phyloP scores from a whole-genome alignment of 1,140 invertebrate genomes.

The Cardiocondyla obscurior region DNA sequence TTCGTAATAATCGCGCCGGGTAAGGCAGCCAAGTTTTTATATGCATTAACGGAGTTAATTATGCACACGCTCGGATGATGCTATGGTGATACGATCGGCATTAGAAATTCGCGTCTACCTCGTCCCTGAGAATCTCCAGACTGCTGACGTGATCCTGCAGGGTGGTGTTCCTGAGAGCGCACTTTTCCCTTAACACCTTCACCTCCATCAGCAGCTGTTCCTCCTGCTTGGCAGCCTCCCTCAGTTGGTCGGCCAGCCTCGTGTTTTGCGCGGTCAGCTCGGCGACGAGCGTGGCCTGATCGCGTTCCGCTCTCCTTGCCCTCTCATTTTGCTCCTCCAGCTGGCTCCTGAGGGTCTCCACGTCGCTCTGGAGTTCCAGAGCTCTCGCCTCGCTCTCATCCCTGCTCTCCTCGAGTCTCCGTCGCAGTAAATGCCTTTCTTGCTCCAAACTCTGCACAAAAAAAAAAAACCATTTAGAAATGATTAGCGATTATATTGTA shows the following conservation, averaged over 20 bases:
- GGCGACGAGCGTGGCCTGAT: slow-evolving; percentile 90
- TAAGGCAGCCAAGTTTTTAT: background rate
- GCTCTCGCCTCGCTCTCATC: slow-evolving; percentile 95
- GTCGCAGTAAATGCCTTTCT: slow-evolving; percentile 93
- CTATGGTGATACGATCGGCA: background rate
- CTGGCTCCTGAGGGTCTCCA: slow-evolving; percentile 89
- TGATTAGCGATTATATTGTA: background rate
- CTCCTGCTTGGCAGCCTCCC: slow-evolving; percentile 92
- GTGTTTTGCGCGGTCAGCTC: slow-evolving; percentile 96
- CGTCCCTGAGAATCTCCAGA: slow-evolving; percentile 93
- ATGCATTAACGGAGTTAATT: background rate
- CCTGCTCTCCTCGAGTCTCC: slow-evolving; percentile 92
- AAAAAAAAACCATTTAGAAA: background rate
- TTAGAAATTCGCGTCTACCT: slow-evolving; percentile 84
- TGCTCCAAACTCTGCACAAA: slow-evolving; percentile 94
- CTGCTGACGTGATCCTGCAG: slow-evolving; percentile 94
- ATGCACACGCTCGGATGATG: background rate
- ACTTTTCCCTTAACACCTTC: slow-evolving; percentile 92
- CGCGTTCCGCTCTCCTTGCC: slow-evolving; percentile 89
- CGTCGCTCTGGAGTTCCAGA: slow-evolving; percentile 94
- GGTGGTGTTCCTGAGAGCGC: slow-evolving; percentile 89
- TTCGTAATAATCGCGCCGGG: background rate
- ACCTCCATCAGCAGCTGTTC: slow-evolving; percentile 91
- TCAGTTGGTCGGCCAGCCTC: slow-evolving; percentile 93
- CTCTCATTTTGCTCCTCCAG: slow-evolving; percentile 89